phyloP scores from a whole-genome alignment of 2,113 vertebrate genomes.

The Laticauda colubrina region DNA sequence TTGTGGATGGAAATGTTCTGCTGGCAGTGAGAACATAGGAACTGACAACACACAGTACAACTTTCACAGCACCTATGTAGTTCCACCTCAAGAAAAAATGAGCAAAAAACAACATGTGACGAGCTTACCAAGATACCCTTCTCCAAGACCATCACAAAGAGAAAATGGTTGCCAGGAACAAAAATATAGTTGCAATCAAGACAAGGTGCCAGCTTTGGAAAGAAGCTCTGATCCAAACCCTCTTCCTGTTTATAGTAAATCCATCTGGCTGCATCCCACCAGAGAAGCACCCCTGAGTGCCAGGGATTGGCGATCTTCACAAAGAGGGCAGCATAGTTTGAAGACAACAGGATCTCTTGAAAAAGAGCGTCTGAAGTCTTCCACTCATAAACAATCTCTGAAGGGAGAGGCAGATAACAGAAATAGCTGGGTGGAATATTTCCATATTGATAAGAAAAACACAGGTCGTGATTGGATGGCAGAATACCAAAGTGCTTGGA shows the following conservation, averaged over 20 bases:
- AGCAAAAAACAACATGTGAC: slow-evolving; percentile 33
- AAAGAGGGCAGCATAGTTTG: slow-evolving; percentile 8
- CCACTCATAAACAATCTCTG: not conserved
- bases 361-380: slow-evolving; percentile 33
- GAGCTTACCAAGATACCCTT: slow-evolving; percentile 63
- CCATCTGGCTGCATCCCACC: not conserved
- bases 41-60: not conserved
- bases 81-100: slow-evolving; percentile 8
- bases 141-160: slow-evolving; percentile 60
- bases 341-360: rapidly evolving
- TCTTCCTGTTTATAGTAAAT: not conserved
- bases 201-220: slow-evolving; percentile 24
- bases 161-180: slow-evolving; percentile 64
- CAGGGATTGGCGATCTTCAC: not conserved
- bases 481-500: slow-evolving; percentile 76
- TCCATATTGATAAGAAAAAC: slow-evolving; percentile 59
- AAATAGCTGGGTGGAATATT: slow-evolving; percentile 26
- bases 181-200: slow-evolving; percentile 24
- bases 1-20: slow-evolving; percentile 32
- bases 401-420: not conserved
- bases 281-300: slow-evolving; percentile 27
- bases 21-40: not conserved
- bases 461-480: slow-evolving; percentile 75
- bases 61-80: not conserved
- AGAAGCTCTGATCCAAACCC: slow-evolving; percentile 15